Evolutionary conservation across 2,888 invertebrate species (phyloP).

Genomic region (Elysia crispata): DNA sequence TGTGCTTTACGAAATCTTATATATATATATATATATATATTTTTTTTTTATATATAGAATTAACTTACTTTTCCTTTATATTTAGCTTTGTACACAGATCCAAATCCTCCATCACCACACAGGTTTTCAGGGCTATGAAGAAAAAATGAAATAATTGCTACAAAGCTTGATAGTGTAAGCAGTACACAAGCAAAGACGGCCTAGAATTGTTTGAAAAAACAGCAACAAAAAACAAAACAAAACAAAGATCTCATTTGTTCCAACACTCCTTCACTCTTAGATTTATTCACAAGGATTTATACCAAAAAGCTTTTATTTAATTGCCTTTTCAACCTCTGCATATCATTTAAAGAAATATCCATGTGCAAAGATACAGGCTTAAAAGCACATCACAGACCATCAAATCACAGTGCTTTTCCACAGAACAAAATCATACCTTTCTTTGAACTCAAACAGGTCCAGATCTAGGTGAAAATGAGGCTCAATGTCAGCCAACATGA

Average conservation of each 20-base stretch:
- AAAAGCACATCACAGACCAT: neutral
- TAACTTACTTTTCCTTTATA: conserved; percentile 66
- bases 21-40: no score
- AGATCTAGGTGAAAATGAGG: conserved; percentile 60
- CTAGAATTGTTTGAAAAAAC: no score
- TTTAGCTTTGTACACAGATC: conserved; percentile 69
- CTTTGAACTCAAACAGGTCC: conserved; percentile 61
- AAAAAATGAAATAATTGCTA: neutral
- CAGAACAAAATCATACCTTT: conserved; percentile 55
- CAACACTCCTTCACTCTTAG: no score
- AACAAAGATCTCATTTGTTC: no score
- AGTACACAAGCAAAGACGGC: neutral
- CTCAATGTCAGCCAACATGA: conserved; percentile 71
- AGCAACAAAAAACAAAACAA: no score
- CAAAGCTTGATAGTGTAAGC: neutral
- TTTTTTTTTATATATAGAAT: no score
- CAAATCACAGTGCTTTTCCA: no score
- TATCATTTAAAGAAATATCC: neutral
- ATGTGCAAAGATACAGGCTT: neutral
- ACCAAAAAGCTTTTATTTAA: no score
- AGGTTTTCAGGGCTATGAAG: conserved; percentile 65
- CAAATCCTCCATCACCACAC: conserved; percentile 74
- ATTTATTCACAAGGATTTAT: no score
- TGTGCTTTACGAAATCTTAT: no score
- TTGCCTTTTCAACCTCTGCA: no score